Percentiles rank a stretch among this genome's conserved stretches.
Evolutionary conservation across 2,113 vertebrate species (phyloP).

Genomic region (Cochlearius cochlearius): DNA sequence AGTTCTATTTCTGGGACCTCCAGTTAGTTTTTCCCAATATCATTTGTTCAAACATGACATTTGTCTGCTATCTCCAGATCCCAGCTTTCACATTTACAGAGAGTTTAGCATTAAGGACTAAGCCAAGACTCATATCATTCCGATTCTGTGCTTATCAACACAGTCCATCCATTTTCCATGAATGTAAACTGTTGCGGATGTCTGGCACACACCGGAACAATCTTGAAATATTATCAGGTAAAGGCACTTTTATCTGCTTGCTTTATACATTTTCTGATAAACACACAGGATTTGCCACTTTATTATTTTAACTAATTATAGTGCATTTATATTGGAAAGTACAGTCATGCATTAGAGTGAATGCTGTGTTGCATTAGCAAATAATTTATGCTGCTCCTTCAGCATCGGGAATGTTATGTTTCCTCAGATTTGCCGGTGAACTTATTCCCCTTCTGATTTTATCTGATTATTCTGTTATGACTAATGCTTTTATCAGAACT

Average conservation of each 20-base stretch:
- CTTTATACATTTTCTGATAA: not conserved
- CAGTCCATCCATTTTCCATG: conserved; percentile 13
- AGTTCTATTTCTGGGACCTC: conserved; percentile 37
- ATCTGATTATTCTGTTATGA: conserved; percentile 6
- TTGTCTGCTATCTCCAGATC: conserved; percentile 56
- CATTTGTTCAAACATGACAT: conserved; percentile 62
- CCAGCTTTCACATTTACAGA: conserved; percentile 65
- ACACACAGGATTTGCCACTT: not conserved
- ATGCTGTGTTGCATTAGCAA: not conserved
- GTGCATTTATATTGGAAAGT: not conserved
- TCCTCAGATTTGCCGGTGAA: not conserved
- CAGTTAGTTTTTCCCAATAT: conserved; percentile 29
- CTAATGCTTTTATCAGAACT: conserved; percentile 19
- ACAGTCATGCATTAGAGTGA: not conserved
- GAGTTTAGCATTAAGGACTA: conserved; percentile 46
- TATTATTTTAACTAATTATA: conserved; percentile 28
- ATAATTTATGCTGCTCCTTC: not conserved
- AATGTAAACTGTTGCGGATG: not conserved
- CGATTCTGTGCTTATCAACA: conserved; percentile 59
- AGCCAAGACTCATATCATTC: conserved; percentile 41
- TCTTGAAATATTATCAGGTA: not conserved
- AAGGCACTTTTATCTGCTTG: not conserved
- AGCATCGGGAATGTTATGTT: not conserved
- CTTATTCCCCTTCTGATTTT: not conserved
- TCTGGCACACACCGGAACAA: not conserved